Conservation (phyloP, 2,888 invertebrate species). For the Plagodis dolabraria region DNA sequence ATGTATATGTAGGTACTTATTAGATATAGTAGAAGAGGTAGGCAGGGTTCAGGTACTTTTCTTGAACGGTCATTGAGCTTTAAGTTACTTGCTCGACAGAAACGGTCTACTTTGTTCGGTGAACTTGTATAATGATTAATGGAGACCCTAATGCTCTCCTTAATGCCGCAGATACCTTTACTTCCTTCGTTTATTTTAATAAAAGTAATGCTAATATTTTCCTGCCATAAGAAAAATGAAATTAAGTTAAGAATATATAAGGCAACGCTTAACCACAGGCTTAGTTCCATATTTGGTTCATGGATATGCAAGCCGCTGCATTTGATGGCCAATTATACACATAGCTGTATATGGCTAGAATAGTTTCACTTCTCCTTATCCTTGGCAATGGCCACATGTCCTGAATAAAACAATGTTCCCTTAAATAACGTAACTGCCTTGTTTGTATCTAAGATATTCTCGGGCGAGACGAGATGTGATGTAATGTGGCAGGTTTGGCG, state of each 20-base stretch:
- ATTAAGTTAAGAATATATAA: constrained; percentile 3
- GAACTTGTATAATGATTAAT: no score
- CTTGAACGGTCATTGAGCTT: no score
- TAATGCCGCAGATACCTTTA: no score
- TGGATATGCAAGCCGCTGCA: constrained; percentile 31
- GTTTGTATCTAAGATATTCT: constrained; percentile 25
- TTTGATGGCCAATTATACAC: constrained; percentile 27
- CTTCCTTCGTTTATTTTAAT: neutral
- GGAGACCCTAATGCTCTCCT: no score
- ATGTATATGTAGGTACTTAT: no score
- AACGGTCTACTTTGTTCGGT: no score
- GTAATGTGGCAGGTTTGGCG: constrained; percentile 14
- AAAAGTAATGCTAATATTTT: no score
- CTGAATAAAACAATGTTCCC: constrained; percentile 28
- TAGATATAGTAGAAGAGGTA: no score
- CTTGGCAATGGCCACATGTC: constrained; percentile 25
- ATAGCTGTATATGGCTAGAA: constrained; percentile 14
- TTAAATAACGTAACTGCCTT: constrained; percentile 24
- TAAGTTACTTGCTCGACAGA: no score
- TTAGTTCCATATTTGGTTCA: constrained; percentile 23
- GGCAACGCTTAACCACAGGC: constrained; percentile 15
- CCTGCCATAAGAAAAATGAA: no score
- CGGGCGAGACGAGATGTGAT: constrained; percentile 27
- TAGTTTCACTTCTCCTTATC: constrained; percentile 32
- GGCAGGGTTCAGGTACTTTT: no score